Percentiles rank a stretch among this genome's conserved stretches.
Conservation (phyloP, 2,797 vertebrate genomes). For the Leptatherina wallacei region DNA sequence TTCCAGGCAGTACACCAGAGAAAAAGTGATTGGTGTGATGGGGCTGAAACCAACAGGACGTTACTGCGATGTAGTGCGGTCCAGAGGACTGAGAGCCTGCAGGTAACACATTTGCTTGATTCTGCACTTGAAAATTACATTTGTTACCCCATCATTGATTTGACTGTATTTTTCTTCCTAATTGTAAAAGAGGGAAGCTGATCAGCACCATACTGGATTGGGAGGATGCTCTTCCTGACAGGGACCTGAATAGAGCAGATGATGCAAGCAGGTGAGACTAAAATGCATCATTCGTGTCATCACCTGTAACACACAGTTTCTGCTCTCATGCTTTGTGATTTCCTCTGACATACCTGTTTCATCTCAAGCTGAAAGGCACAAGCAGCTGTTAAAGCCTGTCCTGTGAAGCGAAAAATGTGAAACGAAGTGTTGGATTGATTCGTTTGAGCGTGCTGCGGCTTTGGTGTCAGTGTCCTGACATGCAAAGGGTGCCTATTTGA, state of each 20-base stretch:
- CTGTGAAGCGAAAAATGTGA: conserved; percentile 16
- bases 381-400: conserved; percentile 2
- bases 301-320: neutral
- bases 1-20: conserved; percentile 92
- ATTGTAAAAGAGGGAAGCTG: conserved; percentile 88
- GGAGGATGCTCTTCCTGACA: conserved; percentile 93
- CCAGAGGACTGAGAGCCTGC: conserved; percentile 92
- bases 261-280: conserved; percentile 90
- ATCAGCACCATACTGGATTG: conserved; percentile 96
- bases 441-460: neutral
- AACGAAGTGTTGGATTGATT: conserved; percentile 9
- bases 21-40: conserved; percentile 94
- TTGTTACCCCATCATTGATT: neutral
- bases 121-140: neutral
- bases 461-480: neutral
- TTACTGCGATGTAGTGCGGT: conserved; percentile 90
- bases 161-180: neutral
- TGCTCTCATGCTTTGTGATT: neutral
- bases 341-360: conserved; percentile 17
- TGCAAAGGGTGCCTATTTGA: conserved; percentile 15
- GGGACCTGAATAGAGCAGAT: conserved; percentile 89
- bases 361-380: neutral
- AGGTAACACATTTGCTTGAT: conserved; percentile 79
- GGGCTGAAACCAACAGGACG: conserved; percentile 95
- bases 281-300: neutral